phyloP scores from a whole-genome alignment of 2,888 invertebrate species.

The Cheiracanthium punctorium region DNA sequence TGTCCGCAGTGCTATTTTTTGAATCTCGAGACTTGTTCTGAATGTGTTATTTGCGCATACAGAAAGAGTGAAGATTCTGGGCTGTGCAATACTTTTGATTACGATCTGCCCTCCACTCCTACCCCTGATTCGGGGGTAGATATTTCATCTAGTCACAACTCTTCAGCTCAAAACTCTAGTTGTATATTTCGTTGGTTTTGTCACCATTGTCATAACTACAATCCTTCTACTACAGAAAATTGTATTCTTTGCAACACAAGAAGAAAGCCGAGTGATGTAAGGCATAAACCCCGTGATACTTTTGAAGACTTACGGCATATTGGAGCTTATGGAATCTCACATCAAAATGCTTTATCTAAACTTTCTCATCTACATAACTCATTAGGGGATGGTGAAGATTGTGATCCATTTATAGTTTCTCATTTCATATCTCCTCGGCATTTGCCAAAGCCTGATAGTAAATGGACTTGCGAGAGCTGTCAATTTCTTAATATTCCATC shows the following conservation, averaged over 20 bases:
- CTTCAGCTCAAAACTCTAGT: constrained; percentile 43
- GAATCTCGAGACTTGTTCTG: constrained; percentile 71
- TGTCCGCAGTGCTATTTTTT: constrained; percentile 69
- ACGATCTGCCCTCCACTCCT: constrained; percentile 62
- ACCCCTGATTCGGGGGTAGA: constrained; percentile 65
- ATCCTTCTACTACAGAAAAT: constrained; percentile 55
- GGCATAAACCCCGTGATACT: constrained; percentile 37
- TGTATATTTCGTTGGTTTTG: constrained; percentile 64
- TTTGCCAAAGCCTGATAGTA: constrained; percentile 68
- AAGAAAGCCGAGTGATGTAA: constrained; percentile 23
- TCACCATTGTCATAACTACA: constrained; percentile 65
- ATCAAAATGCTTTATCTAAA: constrained; percentile 48
- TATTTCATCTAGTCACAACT: constrained; percentile 51
- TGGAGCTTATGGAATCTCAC: constrained; percentile 55
- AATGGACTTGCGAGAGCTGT: constrained; percentile 76
- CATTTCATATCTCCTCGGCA: constrained; percentile 68
- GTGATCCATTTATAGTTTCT: constrained; percentile 52
- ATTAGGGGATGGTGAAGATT: constrained; percentile 39
- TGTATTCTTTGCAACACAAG: constrained; percentile 58
- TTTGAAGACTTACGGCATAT: constrained; percentile 59
- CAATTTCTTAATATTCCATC: constrained; percentile 74
- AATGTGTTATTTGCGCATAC: constrained; percentile 70
- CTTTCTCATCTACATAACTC: constrained; percentile 40
- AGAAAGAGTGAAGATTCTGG: constrained; percentile 39
- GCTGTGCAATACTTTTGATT: constrained; percentile 36